phyloP scores from a whole-genome alignment of 2,888 invertebrate species.

The Litoditis marina region DNA sequence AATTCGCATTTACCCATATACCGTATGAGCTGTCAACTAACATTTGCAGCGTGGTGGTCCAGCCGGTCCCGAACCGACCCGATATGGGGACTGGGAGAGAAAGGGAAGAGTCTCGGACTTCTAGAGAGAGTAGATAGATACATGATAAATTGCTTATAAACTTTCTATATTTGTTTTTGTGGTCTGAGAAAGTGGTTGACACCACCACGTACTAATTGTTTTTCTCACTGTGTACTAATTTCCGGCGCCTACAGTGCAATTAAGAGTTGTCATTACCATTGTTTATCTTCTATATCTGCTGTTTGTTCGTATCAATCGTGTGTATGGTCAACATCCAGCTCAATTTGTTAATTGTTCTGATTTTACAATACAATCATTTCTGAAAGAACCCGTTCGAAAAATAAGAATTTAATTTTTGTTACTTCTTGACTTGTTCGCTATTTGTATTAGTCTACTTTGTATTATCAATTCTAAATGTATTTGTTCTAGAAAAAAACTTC shows the following conservation, averaged over 20 bases:
- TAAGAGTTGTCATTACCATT: no score
- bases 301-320: no score
- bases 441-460: no score
- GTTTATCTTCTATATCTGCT: no score
- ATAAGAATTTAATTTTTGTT: neutral
- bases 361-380: neutral
- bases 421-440: neutral
- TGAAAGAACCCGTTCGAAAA: neutral
- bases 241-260: no score
- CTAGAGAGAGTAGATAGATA: constrained; percentile 63
- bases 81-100: constrained; percentile 98
- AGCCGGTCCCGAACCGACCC: constrained; percentile 92
- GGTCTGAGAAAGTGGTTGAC: no score
- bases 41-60: constrained; percentile 31
- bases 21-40: no score
- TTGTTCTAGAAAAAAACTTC: neutral
- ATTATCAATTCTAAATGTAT: no score
- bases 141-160: neutral
- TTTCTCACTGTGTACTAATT: no score
- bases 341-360: neutral
- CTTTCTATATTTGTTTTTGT: neutral
- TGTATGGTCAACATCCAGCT: no score
- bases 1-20: no score
- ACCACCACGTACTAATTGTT: no score
- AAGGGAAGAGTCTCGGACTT: constrained; percentile 96